Evolutionary conservation across 1,140 invertebrate genomes (phyloP).

Genomic region (Tribolium madens): DNA sequence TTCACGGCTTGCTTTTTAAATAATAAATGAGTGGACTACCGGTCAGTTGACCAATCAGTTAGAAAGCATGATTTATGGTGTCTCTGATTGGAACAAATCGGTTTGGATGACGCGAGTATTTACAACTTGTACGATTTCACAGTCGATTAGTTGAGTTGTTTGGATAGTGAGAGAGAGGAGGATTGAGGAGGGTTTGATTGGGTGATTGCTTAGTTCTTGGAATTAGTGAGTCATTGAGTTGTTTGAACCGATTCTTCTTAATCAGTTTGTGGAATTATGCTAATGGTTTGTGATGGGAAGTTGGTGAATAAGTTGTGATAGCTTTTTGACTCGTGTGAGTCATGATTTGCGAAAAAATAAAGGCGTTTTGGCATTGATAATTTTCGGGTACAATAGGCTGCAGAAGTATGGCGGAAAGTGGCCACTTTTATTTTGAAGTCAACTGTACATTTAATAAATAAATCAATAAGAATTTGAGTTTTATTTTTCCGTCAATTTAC

Average conservation of each 20-base stretch:
- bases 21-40: constrained; percentile 1
- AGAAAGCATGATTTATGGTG: background rate
- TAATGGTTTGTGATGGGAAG: too few species aligned
- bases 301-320: too few species aligned
- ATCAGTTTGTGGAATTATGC: constrained; percentile 15
- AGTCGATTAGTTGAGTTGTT: constrained; percentile 17
- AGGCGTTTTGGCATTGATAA: too few species aligned
- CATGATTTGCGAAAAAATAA: too few species aligned
- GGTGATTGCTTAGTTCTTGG: constrained; percentile 1
- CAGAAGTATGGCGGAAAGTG: too few species aligned
- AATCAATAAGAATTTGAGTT: too few species aligned
- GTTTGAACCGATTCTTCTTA: constrained; percentile 15
- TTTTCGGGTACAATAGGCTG: too few species aligned
- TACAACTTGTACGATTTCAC: constrained; percentile 36
- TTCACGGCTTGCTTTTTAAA: constrained; percentile 8
- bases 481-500: too few species aligned
- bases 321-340: too few species aligned
- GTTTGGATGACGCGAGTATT: constrained; percentile 1
- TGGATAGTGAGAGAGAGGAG: background rate
- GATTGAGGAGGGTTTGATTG: background rate
- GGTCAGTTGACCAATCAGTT: background rate
- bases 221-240: background rate
- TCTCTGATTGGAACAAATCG: background rate
- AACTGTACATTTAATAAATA: too few species aligned
- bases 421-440: too few species aligned